Evolutionary conservation across 2,113 vertebrate genomes (phyloP).

Genomic region (Rhinolophus ferrumequinum): DNA sequence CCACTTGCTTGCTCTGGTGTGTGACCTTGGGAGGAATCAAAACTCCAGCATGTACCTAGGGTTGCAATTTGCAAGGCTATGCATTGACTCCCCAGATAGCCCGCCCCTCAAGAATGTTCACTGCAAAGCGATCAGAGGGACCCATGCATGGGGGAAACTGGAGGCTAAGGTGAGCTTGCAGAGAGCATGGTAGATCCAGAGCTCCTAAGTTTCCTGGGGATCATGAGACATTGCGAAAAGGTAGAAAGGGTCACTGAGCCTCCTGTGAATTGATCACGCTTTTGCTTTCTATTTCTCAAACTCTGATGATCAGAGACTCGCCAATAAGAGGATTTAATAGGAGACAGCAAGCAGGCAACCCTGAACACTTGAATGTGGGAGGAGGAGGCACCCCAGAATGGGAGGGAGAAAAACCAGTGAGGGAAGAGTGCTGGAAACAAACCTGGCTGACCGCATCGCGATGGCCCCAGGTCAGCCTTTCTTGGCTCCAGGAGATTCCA

Average conservation of each 20-base stretch:
- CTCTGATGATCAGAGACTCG: background rate
- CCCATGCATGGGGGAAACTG: accelerated
- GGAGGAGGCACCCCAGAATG: background rate
- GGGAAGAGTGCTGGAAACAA: background rate
- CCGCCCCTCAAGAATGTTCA: background rate
- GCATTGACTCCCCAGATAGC: background rate
- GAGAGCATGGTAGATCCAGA: background rate
- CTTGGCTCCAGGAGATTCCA: background rate
- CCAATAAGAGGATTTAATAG: background rate
- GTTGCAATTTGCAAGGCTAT: background rate
- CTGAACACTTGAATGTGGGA: background rate
- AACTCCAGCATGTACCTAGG: accelerated
- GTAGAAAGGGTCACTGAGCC: background rate
- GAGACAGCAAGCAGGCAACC: background rate
- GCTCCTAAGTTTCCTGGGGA: background rate
- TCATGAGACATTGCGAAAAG: background rate
- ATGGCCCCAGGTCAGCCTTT: background rate
- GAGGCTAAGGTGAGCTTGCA: background rate
- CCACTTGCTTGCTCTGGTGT: background rate
- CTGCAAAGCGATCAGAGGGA: background rate
- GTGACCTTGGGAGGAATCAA: background rate
- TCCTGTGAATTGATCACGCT: background rate
- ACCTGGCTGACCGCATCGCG: background rate
- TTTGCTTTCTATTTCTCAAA: background rate
- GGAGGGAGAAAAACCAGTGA: background rate